Evolutionary conservation across 2,888 invertebrate genomes (phyloP).

Genomic region (Cheilosia pagana): DNA sequence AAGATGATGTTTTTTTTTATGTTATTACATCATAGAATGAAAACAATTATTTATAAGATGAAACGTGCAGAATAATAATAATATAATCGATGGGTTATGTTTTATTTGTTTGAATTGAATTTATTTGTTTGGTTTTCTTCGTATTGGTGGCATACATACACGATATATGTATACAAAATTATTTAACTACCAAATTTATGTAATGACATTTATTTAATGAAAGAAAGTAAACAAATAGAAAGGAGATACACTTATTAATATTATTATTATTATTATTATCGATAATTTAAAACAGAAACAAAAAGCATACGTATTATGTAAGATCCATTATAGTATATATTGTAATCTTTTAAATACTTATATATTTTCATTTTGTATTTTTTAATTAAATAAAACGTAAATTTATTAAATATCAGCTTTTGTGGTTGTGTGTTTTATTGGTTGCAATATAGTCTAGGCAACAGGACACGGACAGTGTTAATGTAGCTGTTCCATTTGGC

Average conservation of each 20-base stretch:
- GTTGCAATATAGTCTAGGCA: too few relatives aligned
- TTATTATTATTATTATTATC: constrained; percentile 65
- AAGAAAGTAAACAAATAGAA: constrained; percentile 7
- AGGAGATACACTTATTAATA: constrained; percentile 70
- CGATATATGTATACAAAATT: constrained; percentile 38
- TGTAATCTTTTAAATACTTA: constrained; percentile 68
- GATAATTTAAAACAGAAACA: constrained; percentile 50
- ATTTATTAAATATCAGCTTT: constrained; percentile 68
- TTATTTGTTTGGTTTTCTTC: constrained; percentile 32
- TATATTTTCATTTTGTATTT: constrained; percentile 75
- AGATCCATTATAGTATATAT: constrained; percentile 69
- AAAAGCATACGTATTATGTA: constrained; percentile 60
- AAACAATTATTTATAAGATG: constrained; percentile 25
- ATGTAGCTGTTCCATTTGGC: too few relatives aligned
- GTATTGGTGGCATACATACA: constrained; percentile 46
- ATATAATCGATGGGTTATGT: constrained; percentile 17
- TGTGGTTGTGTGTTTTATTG: neutral
- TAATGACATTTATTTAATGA: constrained; percentile 34
- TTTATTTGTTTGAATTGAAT: constrained; percentile 18
- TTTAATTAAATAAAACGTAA: constrained; percentile 74
- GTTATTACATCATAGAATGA: constrained; percentile 32
- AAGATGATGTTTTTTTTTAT: constrained; percentile 33
- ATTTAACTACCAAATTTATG: constrained; percentile 69
- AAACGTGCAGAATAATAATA: constrained; percentile 23
- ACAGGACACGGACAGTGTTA: too few relatives aligned